Evolutionary conservation across 1,140 invertebrate species (phyloP), one percentile per base, ranked within the genome.

Genomic region (Euura lappo): DNA sequence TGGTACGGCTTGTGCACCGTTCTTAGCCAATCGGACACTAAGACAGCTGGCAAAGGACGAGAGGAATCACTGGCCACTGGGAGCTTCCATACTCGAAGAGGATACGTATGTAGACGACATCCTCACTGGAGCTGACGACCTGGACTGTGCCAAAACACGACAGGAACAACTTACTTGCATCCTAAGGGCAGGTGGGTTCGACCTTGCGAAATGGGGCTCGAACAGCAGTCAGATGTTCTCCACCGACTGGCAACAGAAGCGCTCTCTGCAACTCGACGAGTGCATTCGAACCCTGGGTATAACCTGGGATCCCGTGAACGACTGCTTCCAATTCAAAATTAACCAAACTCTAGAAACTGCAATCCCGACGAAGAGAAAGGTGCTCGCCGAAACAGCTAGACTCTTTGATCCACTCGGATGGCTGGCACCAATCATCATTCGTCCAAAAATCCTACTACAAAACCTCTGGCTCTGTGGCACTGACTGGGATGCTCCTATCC

Each of bases 381-480:
- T 85, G 11, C 67, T 85, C 45, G 82, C 82, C 3, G 64, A 75
- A 45, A 79, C 84, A 8, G 80, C 83, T 0, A 71, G 80, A 75
- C 78, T 84, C 5, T 84, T 76, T 74, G 84, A 85, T 75, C 79
- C 78, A 44, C 45, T 81, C 10, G 85, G 85, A 66, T 73, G 82
- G 44, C 64, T 85, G 2, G 71, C 79, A 2, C 85, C 87, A 11
- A 72, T 83, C 0, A 79, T 79, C 6, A 72, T 86, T 6, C 64
- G 42, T 6, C 77, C 77, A 0, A 86, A 86, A 75, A 71, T 83
- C 1, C 71, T 86, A 5, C 75, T 87, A 28, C 84, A 86, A 72
- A 71, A 75, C 42, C 6, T 86, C 0, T 83, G 84, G 81, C 69
- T 75, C 64, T 2, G 44, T 28, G 70, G 77, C 44, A 60, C 79